phyloP scores from a whole-genome alignment of 2,888 invertebrate genomes.

The Euzetes globulus region DNA sequence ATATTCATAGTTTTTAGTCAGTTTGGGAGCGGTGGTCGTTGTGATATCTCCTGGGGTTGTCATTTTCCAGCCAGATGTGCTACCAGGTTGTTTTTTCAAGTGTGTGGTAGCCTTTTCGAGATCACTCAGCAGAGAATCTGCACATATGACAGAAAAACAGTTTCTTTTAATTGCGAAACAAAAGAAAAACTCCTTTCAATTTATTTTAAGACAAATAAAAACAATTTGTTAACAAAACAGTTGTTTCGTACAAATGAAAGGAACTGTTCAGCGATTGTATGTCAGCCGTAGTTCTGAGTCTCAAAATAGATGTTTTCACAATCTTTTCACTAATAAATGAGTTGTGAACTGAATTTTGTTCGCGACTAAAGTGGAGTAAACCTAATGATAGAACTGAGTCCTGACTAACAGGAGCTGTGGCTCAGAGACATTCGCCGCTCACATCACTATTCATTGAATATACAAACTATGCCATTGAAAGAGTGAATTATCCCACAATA shows the following conservation, averaged over 20 bases:
- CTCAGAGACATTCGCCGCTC: not conserved
- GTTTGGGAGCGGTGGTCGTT: constrained; percentile 6
- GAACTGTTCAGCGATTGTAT: not conserved
- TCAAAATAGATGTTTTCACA: not conserved
- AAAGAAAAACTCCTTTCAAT: no score
- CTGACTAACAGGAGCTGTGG: not conserved
- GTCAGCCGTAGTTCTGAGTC: not conserved
- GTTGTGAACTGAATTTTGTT: not conserved
- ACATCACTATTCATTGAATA: no score
- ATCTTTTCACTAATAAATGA: not conserved
- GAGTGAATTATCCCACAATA: not conserved
- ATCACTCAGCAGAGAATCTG: constrained; percentile 90
- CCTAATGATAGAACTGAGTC: not conserved
- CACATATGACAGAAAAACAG: not conserved
- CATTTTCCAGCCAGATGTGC: constrained; percentile 31
- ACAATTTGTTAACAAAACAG: not conserved
- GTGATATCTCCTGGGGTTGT: constrained; percentile 24
- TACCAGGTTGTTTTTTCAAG: constrained; percentile 45
- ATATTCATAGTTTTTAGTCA: constrained; percentile 32
- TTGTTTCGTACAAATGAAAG: not conserved
- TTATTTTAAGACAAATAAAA: not conserved
- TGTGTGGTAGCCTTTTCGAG: constrained; percentile 84
- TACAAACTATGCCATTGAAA: constrained; percentile 1
- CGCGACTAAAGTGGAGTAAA: not conserved
- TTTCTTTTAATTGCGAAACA: not conserved